These are phyloP conservation scores for Ichneumoninae sp. DNA, from an alignment of 2,888 invertebrate genomes.

Conservation along the genomic window DNA sequence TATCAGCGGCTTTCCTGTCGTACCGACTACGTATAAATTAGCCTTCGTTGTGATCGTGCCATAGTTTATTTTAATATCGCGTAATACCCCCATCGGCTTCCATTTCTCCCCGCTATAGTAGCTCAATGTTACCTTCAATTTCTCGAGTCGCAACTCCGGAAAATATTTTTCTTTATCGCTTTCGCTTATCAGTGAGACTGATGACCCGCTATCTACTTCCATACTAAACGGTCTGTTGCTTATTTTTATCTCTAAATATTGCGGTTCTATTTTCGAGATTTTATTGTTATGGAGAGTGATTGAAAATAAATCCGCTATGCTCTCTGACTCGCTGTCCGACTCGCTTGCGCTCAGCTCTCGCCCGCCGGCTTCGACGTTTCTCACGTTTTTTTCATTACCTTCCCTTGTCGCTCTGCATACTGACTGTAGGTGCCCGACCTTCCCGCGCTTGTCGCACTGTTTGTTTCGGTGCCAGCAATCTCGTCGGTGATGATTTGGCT, in stretches of 20 bases:
- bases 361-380: constrained; percentile 17
- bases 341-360: constrained; percentile 6
- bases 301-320: constrained; percentile 13
- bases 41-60: constrained; percentile 25
- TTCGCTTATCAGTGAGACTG: constrained; percentile 24
- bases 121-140: constrained; percentile 13
- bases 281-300: constrained; percentile 16
- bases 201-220: constrained; percentile 35
- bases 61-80: constrained; percentile 30
- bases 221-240: constrained; percentile 4
- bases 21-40: constrained; percentile 43
- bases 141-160: constrained; percentile 15
- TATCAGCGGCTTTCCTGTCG: constrained; percentile 55
- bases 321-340: constrained; percentile 8
- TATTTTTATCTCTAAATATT: constrained; percentile 17
- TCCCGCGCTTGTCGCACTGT: constrained; percentile 32
- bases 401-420: constrained; percentile 23
- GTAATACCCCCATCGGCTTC: constrained; percentile 29
- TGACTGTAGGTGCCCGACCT: constrained; percentile 32
- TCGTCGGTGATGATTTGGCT: constrained; percentile 15
- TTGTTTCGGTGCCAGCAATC: constrained; percentile 23
- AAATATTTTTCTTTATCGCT: constrained; percentile 23
- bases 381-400: constrained; percentile 29
- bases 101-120: constrained; percentile 37
- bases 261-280: constrained; percentile 12